Evolutionary conservation across 1,140 invertebrate species (phyloP).

Genomic region (Drosophila oshimai): DNA sequence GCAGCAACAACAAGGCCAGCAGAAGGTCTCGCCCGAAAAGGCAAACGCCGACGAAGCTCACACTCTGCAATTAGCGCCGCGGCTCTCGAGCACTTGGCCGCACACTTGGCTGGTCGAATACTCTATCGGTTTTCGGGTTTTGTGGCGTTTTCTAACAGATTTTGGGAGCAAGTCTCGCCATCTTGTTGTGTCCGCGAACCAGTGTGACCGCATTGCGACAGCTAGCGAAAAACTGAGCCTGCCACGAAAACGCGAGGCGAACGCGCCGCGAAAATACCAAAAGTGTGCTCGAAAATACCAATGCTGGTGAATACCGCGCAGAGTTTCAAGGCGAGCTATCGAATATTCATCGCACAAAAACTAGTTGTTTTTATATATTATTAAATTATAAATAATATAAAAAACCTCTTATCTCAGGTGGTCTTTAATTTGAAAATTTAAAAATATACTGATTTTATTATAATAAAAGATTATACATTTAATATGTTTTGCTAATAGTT

Average conservation of each 20-base stretch:
- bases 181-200: slow-evolving; percentile 71
- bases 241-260: slow-evolving; percentile 3
- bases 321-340: neutral
- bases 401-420: too few species aligned
- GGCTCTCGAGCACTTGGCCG: slow-evolving; percentile 19
- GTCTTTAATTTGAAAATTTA: too few species aligned
- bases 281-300: neutral
- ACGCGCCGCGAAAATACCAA: slow-evolving; percentile 29
- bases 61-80: slow-evolving; percentile 28
- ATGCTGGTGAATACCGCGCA: neutral
- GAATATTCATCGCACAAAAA: neutral
- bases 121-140: slow-evolving; percentile 39
- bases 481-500: too few species aligned
- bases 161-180: slow-evolving; percentile 58
- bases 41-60: slow-evolving; percentile 46
- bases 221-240: slow-evolving; percentile 46
- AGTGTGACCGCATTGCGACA: slow-evolving; percentile 59
- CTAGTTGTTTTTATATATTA: too few species aligned
- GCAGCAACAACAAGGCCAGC: slow-evolving; percentile 45
- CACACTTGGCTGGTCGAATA: slow-evolving; percentile 32
- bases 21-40: slow-evolving; percentile 37
- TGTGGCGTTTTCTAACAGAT: slow-evolving; percentile 60
- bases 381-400: too few species aligned
- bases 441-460: too few species aligned
- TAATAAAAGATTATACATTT: too few species aligned